Conservation (phyloP, 2,797 vertebrate species). For the Labroides dimidiatus region DNA sequence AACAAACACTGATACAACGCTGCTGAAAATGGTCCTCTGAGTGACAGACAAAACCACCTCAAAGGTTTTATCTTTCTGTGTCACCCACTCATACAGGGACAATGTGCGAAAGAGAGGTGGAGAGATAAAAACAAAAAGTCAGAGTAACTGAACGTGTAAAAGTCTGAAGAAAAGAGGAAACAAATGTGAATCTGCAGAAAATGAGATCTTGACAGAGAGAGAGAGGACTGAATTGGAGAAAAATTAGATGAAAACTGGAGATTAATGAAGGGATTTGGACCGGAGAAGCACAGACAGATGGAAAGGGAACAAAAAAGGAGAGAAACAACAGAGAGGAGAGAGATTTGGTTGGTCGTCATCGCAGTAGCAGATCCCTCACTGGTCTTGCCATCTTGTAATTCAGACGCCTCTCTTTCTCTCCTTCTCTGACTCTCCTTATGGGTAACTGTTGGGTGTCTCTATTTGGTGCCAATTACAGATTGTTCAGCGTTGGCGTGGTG, state of each 20-base stretch:
- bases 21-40: too few species aligned
- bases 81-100: too few species aligned
- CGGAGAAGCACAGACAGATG: constrained; percentile 42
- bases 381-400: constrained; percentile 57
- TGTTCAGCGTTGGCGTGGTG: constrained; percentile 59
- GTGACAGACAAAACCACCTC: too few species aligned
- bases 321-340: constrained; percentile 6
- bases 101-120: background rate
- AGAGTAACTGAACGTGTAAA: background rate
- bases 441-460: constrained; percentile 69
- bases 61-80: too few species aligned
- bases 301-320: constrained; percentile 30
- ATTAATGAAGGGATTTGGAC: constrained; percentile 27
- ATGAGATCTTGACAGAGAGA: background rate
- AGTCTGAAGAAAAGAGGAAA: background rate
- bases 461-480: constrained; percentile 80
- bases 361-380: constrained; percentile 47
- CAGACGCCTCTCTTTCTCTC: constrained; percentile 57
- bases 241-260: constrained; percentile 11
- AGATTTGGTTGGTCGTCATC: constrained; percentile 35
- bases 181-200: background rate
- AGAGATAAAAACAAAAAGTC: background rate
- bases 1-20: too few species aligned
- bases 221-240: background rate
- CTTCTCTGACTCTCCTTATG: constrained; percentile 57